Evolutionary conservation across 2,797 vertebrate species (phyloP).

Genomic region (Todus mexicanus): DNA sequence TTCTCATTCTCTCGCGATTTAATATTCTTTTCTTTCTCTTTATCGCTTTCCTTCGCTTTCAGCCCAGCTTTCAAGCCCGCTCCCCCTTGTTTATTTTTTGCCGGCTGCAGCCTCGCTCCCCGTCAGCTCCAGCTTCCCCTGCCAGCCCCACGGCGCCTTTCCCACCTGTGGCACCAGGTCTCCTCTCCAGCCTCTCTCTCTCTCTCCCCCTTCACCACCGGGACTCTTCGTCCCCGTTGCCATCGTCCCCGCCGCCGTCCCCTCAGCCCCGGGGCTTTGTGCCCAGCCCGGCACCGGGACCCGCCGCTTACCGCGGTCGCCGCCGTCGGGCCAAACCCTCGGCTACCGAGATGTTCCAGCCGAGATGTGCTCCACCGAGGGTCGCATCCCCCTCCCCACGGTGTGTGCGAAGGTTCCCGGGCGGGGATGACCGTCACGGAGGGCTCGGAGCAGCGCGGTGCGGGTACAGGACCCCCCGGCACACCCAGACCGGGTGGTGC

Average conservation of each 20-base stretch:
- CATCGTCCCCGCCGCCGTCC: neutral
- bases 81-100: conserved; percentile 67
- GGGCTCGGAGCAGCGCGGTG: neutral
- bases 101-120: neutral
- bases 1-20: conserved; percentile 84
- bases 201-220: neutral
- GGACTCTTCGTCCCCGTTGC: neutral
- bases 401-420: neutral
- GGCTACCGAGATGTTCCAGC: neutral
- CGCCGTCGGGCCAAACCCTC: neutral
- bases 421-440: neutral
- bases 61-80: conserved; percentile 43
- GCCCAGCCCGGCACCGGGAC: neutral
- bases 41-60: conserved; percentile 63
- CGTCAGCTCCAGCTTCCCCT: neutral
- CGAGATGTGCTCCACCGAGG: neutral
- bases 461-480: neutral
- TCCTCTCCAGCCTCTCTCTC: neutral
- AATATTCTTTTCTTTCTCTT: conserved; percentile 82
- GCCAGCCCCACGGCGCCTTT: neutral
- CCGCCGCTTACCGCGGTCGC: neutral
- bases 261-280: neutral
- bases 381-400: too few relatives aligned
- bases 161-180: neutral
- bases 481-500: fast-evolving